Evolutionary conservation across 2,113 vertebrate species (phyloP), one percentile per base, ranked within the genome.

Genomic region (Chaetops frenatus): DNA sequence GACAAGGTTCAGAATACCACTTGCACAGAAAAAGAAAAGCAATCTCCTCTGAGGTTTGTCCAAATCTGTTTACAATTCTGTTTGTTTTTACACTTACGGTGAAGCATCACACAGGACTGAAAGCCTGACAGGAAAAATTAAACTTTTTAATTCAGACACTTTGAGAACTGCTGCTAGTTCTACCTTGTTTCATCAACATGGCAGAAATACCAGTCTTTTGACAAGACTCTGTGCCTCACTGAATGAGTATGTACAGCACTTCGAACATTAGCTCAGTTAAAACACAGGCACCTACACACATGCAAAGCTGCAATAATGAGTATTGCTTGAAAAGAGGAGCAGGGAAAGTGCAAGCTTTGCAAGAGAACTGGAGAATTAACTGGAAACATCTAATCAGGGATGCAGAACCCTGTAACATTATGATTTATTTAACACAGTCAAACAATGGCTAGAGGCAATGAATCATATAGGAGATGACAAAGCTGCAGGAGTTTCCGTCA

Each of bases 361-460:
- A 90, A 72, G 81, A 81, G 51, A 82, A 86, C 47, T 35, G 58
- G 17, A 70, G 87, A 97, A 94, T 80, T 90, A 92, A 91, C 67
- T 90, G 58, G 95, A 95, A 96, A 94, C 90, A 94, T 77, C 35
- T 71, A 67, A 73, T 53, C 92, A 69, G 58, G 60, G 81, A 88
- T 89, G 85, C 90, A 96, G 87, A 94, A 83, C 64, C 48, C 85
- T 93, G 77, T 57, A 95, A 97, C 89, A 53, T 80, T 80, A 83
- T 51, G 35, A 95, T 97, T 95, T 94, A 88, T 81, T 94, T 92
- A 88, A 92, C 42, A 38, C 33, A 70, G 58, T 67, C 84, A 74
- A 95, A 94, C 67, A 95, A 70, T 11, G 42, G 27, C 79, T 81
- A 53, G 24, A 90, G 42, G 56, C 70, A 92, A 87, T 94, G 44